These are phyloP conservation scores for Drosophila conformis DNA, from an alignment of 2,888 invertebrate genomes.

Conservation along the genomic window DNA sequence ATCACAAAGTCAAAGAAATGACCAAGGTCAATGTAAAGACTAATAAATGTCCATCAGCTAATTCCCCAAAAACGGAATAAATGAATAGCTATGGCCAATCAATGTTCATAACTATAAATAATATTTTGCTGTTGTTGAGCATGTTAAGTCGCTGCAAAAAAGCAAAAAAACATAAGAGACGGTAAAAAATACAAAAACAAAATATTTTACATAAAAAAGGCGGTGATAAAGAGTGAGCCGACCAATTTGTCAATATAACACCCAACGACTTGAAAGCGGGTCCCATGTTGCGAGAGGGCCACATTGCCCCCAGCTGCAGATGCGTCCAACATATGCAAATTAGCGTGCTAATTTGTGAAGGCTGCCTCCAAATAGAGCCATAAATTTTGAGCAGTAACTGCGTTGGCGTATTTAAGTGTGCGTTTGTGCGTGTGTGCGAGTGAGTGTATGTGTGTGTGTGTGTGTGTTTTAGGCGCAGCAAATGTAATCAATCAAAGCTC, in stretches of 20 bases:
- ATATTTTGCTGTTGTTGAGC: conserved; percentile 43
- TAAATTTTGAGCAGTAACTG: conserved; percentile 49
- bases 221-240: conserved; percentile 51
- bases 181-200: not conserved
- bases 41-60: conserved; percentile 20
- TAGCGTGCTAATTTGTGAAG: conserved; percentile 68
- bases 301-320: conserved; percentile 15
- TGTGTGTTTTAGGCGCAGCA: not conserved
- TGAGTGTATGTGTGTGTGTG: not conserved
- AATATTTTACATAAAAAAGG: conserved; percentile 62
- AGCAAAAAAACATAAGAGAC: not conserved
- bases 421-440: not conserved
- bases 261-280: conserved; percentile 32
- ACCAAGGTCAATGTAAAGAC: conserved; percentile 52
- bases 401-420: conserved; percentile 1
- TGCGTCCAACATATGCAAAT: conserved; percentile 61
- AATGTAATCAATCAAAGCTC: conserved; percentile 55
- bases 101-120: conserved; percentile 34
- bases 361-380: conserved; percentile 61
- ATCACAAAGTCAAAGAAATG: conserved; percentile 32
- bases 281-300: conserved; percentile 1
- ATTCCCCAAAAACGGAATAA: conserved; percentile 2
- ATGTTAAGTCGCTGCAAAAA: conserved; percentile 41
- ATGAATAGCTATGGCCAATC: conserved; percentile 1
- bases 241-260: conserved; percentile 72